Base-by-base conservation (phyloP, 2,888 invertebrate species). In the Hirtodrosophila alboralis region DNA sequence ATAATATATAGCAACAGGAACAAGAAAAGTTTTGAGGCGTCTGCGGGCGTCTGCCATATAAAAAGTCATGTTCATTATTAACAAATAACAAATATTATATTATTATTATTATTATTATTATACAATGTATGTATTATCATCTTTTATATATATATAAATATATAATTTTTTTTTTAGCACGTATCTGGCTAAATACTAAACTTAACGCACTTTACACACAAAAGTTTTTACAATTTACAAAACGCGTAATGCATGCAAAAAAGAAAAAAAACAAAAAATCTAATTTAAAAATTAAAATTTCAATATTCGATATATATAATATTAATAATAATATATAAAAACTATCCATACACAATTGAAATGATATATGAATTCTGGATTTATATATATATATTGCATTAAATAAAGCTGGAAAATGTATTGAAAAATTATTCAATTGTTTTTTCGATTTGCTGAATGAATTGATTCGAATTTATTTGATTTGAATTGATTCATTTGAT, bases 1-100 rank as follows among this genome's bases (percentile, higher is more conserved):
- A n/a, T n/a, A n/a, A 18, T 31, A 30, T 10, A 51, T 36, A 41
- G 21, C 0, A 26, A 31, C 14, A 48, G 23, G 16, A 14, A 26
- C 48, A 30, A 47, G 38, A 30, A 40, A 23, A 49, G 27, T 48
- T 47, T 44, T 30, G 48, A 43, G 53, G 65, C 65, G 41, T 34
- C 41, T 38, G 52, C 37, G 45, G 69, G n/a, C n/a, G n/a, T 72
- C 70, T 71, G 70, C 70, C 70, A 71, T 71, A 69, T 30, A 66
- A 60, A n/a, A 67, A 71, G 70, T 71, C 70, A 71, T 71, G 71
- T 71, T 71, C 68, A 73, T 62, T 67, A 68, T 67, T 59, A 73
- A 67, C 68, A 66, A 52, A 52, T 52, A 63, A n/a, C n/a, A n/a
- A n/a, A n/a, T n/a, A n/a, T 43, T 47, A 27, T 47, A 58, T 49